A percentile compares a stretch with the other conserved stretches of the same genome.
phyloP scores from a whole-genome alignment of 2,113 vertebrate species.

The Cervus canadensis region DNA sequence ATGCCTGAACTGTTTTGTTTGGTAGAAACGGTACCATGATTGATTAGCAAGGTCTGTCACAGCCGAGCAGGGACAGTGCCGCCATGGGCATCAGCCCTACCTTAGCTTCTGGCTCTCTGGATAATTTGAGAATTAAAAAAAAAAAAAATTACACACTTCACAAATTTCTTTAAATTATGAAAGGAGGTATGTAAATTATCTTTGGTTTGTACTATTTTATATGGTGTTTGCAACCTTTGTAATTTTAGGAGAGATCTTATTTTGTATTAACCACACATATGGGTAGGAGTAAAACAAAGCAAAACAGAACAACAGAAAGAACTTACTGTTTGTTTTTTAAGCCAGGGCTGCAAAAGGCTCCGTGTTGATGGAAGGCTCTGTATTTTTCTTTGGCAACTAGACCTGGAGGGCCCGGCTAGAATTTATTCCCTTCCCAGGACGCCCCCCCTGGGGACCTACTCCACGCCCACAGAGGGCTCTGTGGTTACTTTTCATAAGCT shows the following conservation, averaged over 20 bases:
- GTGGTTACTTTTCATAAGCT: slow-evolving; percentile 66
- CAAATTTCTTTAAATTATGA: not conserved
- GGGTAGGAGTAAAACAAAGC: slow-evolving; percentile 15
- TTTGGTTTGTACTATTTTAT: not conserved
- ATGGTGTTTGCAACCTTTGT: slow-evolving; percentile 2
- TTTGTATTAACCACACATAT: slow-evolving; percentile 29
- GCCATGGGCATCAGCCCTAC: not conserved
- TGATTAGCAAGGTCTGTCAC: not conserved
- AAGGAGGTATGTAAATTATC: not conserved
- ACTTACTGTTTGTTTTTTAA: not conserved
- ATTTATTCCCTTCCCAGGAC: not conserved
- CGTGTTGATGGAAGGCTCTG: not conserved
- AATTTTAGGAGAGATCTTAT: not conserved
- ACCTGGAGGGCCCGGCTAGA: not conserved
- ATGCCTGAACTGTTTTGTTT: not conserved
- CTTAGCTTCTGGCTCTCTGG: not conserved
- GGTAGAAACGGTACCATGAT: not conserved
- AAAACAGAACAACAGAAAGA: slow-evolving; percentile 15
- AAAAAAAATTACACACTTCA: not conserved
- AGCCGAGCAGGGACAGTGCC: not conserved
- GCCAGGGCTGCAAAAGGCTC: not conserved
- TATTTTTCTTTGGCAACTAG: not conserved
- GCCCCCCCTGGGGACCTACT: not conserved
- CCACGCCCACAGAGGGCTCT: slow-evolving; percentile 44
- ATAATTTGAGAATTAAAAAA: not conserved